Percentiles rank a stretch among this genome's conserved stretches.
These are phyloP conservation scores for Boleophthalmus pectinirostris DNA, from an alignment of 2,113 vertebrate genomes.

Conservation along the genomic window DNA sequence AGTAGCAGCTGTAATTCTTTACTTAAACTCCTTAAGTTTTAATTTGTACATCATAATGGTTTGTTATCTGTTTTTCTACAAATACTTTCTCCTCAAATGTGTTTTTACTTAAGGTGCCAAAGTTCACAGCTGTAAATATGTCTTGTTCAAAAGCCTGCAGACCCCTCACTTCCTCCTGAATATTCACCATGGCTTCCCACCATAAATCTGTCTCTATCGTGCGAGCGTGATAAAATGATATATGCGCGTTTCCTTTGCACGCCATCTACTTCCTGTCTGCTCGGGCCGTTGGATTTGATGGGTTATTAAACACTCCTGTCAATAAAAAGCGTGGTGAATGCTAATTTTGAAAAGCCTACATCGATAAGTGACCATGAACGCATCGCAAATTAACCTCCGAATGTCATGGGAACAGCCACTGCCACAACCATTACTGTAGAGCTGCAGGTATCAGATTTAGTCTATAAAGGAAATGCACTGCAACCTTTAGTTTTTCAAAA, in stretches of 20 bases:
- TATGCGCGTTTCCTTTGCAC: constrained; percentile 16
- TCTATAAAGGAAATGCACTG: background rate
- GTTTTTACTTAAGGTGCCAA: constrained; percentile 61
- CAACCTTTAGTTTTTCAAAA: background rate
- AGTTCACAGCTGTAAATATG: constrained; percentile 77
- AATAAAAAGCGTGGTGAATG: constrained; percentile 82
- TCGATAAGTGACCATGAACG: constrained; percentile 81
- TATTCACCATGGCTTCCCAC: constrained; percentile 40
- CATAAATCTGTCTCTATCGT: constrained; percentile 27
- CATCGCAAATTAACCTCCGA: constrained; percentile 81
- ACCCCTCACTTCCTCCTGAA: constrained; percentile 56
- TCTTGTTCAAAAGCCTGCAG: constrained; percentile 80
- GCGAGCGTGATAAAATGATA: constrained; percentile 19
- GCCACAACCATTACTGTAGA: constrained; percentile 66
- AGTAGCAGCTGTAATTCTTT: background rate
- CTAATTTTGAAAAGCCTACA: constrained; percentile 72
- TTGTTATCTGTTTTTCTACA: background rate
- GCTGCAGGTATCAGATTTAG: constrained; percentile 40
- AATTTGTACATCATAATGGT: background rate
- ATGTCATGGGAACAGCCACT: constrained; percentile 79
- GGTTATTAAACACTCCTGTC: constrained; percentile 81
- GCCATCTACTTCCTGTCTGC: constrained; percentile 37
- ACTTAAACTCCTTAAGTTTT: background rate
- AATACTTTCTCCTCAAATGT: background rate
- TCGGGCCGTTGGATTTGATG: constrained; percentile 74